Evolutionary conservation across 2,797 vertebrate genomes (phyloP).

Genomic region (Trachurus trachurus): DNA sequence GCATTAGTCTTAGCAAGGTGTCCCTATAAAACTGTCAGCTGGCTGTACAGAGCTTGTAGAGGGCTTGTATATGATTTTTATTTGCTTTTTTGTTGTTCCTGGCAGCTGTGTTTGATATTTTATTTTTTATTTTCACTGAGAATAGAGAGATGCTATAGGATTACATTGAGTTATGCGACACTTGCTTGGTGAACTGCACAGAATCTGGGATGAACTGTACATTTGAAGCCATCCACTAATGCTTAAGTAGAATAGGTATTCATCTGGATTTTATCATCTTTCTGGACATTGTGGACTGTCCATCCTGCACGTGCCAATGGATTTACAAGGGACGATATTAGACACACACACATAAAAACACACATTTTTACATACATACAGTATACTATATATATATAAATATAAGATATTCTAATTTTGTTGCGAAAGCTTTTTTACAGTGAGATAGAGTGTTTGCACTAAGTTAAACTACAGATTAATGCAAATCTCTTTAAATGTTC

Average conservation of each 20-base stretch:
- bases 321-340: slow-evolving; percentile 65
- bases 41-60: background rate
- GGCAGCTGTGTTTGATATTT: slow-evolving; percentile 69
- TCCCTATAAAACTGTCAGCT: background rate
- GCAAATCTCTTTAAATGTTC: slow-evolving; percentile 29
- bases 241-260: slow-evolving; percentile 26
- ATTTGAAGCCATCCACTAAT: slow-evolving; percentile 45
- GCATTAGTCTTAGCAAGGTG: background rate
- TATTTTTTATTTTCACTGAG: slow-evolving; percentile 39
- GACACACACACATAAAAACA: background rate
- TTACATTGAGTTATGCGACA: slow-evolving; percentile 19
- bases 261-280: slow-evolving; percentile 24
- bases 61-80: slow-evolving; percentile 20
- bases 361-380: too few species aligned
- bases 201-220: slow-evolving; percentile 19
- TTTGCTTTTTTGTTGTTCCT: slow-evolving; percentile 43
- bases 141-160: slow-evolving; percentile 35
- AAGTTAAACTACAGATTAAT: slow-evolving; percentile 46
- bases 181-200: slow-evolving; percentile 28
- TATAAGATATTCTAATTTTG: slow-evolving; percentile 53
- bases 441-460: slow-evolving; percentile 45
- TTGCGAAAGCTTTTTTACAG: slow-evolving; percentile 55
- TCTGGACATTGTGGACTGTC: slow-evolving; percentile 39
- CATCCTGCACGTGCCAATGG: slow-evolving; percentile 63
- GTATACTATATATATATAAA: slow-evolving; percentile 11